A percentile compares a stretch with the other conserved stretches of the same genome.
phyloP scores from a whole-genome alignment of 2,113 vertebrate genomes.

The Zapornia atra region DNA sequence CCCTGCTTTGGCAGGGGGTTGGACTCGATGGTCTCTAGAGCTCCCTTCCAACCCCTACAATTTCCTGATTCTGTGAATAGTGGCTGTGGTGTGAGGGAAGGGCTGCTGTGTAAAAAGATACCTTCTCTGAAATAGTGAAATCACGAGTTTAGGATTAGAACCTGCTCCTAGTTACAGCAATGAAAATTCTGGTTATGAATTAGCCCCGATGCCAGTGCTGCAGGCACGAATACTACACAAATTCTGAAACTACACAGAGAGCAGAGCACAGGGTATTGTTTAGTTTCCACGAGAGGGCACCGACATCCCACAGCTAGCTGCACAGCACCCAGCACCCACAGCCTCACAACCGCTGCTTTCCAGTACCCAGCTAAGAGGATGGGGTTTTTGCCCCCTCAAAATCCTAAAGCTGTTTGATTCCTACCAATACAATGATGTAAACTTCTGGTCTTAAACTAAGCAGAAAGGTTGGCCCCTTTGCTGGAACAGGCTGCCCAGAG shows the following conservation, averaged over 20 bases:
- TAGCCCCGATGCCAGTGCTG: not conserved
- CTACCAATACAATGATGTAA: not conserved
- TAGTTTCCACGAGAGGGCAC: not conserved
- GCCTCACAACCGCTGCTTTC: not conserved
- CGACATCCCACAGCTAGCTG: not conserved
- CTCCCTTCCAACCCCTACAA: too few species aligned
- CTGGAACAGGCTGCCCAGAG: too few species aligned
- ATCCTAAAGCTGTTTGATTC: not conserved
- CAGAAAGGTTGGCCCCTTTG: not conserved
- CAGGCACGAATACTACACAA: not conserved
- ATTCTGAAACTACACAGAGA: not conserved
- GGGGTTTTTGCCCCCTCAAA: not conserved
- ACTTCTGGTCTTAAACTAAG: not conserved
- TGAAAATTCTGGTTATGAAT: not conserved
- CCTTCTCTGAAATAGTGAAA: not conserved
- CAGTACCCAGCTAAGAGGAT: not conserved
- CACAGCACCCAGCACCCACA: accelerated
- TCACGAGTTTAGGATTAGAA: not conserved
- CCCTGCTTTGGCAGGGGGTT: too few species aligned
- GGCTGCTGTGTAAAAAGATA: not conserved
- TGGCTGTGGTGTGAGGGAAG: not conserved
- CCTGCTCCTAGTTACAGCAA: not conserved
- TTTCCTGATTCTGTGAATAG: too few species aligned
- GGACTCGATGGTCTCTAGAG: too few species aligned
- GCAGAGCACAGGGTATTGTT: too few species aligned